Evolutionary conservation across 2,888 invertebrate species (phyloP).

Genomic region (Zele albiditarsus): DNA sequence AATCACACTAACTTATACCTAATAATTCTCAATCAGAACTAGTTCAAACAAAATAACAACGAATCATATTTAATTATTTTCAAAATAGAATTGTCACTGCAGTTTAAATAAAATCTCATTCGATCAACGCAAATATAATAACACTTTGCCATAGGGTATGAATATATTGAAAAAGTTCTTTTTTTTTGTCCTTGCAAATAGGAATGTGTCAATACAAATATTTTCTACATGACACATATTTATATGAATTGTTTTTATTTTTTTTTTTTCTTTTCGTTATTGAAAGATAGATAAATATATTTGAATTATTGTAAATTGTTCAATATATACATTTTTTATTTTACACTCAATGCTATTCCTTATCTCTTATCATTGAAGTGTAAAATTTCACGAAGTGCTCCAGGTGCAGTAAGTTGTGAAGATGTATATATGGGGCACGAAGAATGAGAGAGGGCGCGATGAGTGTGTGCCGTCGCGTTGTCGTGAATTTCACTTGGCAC

Average conservation of each 20-base stretch:
- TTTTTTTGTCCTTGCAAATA: too few relatives aligned
- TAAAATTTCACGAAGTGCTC: conserved; percentile 32
- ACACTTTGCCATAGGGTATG: too few relatives aligned
- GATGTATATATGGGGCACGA: conserved; percentile 1
- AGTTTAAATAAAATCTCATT: too few relatives aligned
- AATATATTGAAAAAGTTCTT: too few relatives aligned
- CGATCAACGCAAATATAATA: too few relatives aligned
- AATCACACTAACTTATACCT: too few relatives aligned
- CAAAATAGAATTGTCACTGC: too few relatives aligned
- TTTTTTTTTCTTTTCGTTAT: too few relatives aligned
- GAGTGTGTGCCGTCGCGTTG: conserved; percentile 41
- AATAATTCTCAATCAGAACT: too few relatives aligned
- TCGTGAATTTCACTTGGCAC: conserved; percentile 51
- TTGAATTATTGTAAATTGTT: not conserved
- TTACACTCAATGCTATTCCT: conserved; percentile 6
- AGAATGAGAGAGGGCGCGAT: conserved; percentile 22
- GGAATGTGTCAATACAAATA: too few relatives aligned
- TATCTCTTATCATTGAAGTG: conserved; percentile 26
- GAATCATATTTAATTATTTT: too few relatives aligned
- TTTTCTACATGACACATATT: not conserved
- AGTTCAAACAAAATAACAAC: too few relatives aligned
- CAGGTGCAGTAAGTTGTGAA: conserved; percentile 37
- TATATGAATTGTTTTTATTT: not conserved
- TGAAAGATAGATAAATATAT: not conserved
- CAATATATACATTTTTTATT: not conserved